Percentiles rank a stretch among this genome's conserved stretches.
Conservation (phyloP, 1,140 invertebrate genomes). For the Acromyrmex echinatior region DNA sequence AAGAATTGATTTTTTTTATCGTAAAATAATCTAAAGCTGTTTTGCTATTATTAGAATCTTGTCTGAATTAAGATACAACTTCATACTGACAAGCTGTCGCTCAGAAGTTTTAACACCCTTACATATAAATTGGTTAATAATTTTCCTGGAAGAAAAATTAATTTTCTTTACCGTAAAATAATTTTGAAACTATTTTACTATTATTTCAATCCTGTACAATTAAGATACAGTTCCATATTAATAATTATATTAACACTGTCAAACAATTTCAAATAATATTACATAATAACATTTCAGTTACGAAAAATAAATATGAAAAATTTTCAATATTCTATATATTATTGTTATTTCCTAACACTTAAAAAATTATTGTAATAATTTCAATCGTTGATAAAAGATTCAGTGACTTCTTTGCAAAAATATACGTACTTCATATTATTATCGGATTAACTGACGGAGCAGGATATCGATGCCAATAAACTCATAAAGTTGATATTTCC, state of each 20-base stretch:
- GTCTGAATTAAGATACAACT: not conserved
- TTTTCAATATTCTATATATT: not conserved
- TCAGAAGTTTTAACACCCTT: not conserved
- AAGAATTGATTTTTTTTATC: not conserved
- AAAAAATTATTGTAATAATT: not conserved
- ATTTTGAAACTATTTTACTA: not conserved
- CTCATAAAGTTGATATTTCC: constrained; percentile 6
- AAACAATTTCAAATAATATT: not conserved
- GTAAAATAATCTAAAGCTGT: not conserved
- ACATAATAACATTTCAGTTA: not conserved
- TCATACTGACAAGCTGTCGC: not conserved
- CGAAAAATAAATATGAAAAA: not conserved
- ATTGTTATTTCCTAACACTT: not conserved
- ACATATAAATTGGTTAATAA: not conserved
- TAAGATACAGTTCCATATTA: not conserved
- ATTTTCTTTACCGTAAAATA: constrained; percentile 5
- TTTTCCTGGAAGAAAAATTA: not conserved
- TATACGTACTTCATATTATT: not conserved
- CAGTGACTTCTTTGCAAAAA: not conserved
- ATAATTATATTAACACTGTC: not conserved
- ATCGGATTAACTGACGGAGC: not conserved
- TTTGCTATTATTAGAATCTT: not conserved
- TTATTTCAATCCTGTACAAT: not conserved
- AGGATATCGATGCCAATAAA: not conserved
- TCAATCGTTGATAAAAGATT: not conserved